A percentile compares a stretch with the other conserved stretches of the same genome.
Conservation (phyloP, 2,797 vertebrate species). For the Salarias fasciatus region DNA sequence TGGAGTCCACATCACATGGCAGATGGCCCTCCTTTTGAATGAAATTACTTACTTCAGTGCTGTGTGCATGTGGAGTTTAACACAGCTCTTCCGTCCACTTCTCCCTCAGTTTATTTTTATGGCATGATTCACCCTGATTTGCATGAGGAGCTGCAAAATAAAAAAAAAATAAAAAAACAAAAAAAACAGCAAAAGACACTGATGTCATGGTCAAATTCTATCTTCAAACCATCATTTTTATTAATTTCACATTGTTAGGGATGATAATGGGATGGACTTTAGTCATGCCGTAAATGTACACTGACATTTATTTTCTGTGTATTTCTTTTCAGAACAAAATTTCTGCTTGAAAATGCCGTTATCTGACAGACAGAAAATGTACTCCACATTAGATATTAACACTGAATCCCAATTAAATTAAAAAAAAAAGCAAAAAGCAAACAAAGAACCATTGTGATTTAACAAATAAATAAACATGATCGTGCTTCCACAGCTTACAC, state of each 20-base stretch:
- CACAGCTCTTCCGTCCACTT: constrained; percentile 10
- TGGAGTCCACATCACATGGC: constrained; percentile 52
- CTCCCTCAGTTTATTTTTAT: constrained; percentile 22
- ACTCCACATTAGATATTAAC: neutral
- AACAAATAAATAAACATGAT: too few relatives aligned
- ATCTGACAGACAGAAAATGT: constrained; percentile 4
- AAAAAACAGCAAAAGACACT: too few relatives aligned
- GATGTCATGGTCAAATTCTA: constrained; percentile 10
- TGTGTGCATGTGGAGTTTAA: constrained; percentile 22
- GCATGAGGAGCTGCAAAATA: constrained; percentile 11
- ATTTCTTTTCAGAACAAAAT: constrained; percentile 8
- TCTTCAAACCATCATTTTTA: constrained; percentile 19
- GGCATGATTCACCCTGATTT: constrained; percentile 12
- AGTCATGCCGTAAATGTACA: neutral
- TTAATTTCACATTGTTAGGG: constrained; percentile 18
- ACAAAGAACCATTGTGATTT: neutral
- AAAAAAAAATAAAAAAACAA: too few relatives aligned
- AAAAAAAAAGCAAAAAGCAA: constrained; percentile 1
- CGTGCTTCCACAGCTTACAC: too few relatives aligned
- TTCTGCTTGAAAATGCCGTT: constrained; percentile 14
- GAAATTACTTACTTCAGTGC: constrained; percentile 47
- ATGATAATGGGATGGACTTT: too few relatives aligned
- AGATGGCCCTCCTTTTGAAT: constrained; percentile 48
- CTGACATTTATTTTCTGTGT: constrained; percentile 14
- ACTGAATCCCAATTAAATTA: neutral